These are phyloP conservation scores for Pongo abelii DNA, from an alignment of 2,113 vertebrate species.

Conservation along the genomic window DNA sequence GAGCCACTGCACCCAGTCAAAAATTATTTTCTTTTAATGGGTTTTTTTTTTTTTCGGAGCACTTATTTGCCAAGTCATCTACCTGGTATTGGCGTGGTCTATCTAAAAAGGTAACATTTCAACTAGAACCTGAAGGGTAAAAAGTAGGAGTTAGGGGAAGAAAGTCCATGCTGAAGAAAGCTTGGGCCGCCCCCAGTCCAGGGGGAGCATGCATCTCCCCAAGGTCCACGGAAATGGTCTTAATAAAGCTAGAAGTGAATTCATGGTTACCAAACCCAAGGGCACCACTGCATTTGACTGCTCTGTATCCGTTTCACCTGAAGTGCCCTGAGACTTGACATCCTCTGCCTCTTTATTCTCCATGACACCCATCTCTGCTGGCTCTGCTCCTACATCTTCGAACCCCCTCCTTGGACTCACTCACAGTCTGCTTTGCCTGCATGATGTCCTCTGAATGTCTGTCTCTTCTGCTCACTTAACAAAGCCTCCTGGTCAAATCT, in stretches of 20 bases:
- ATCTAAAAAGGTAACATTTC: not conserved
- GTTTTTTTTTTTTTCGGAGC: no score
- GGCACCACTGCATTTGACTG: not conserved
- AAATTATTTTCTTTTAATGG: not conserved
- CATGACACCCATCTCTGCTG: no score
- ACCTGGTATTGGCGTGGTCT: no score
- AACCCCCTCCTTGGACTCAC: not conserved
- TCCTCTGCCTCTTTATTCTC: not conserved
- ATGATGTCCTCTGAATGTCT: not conserved
- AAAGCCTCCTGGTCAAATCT: not conserved
- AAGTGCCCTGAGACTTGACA: not conserved
- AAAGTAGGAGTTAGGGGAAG: not conserved
- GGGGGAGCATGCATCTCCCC: not conserved
- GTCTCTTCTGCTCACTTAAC: not conserved
- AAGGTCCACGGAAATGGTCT: not conserved
- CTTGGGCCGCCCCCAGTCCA: no score
- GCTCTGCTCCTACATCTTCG: no score
- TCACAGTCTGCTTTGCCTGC: not conserved
- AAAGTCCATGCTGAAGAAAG: not conserved
- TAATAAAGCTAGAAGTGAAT: not conserved
- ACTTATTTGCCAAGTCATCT: not conserved
- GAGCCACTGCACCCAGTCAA: not conserved
- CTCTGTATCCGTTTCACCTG: rapidly evolving
- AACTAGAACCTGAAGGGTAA: not conserved
- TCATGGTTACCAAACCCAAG: not conserved